Conservation (phyloP, 2,888 invertebrate genomes). For the Nomada ferruginata region DNA sequence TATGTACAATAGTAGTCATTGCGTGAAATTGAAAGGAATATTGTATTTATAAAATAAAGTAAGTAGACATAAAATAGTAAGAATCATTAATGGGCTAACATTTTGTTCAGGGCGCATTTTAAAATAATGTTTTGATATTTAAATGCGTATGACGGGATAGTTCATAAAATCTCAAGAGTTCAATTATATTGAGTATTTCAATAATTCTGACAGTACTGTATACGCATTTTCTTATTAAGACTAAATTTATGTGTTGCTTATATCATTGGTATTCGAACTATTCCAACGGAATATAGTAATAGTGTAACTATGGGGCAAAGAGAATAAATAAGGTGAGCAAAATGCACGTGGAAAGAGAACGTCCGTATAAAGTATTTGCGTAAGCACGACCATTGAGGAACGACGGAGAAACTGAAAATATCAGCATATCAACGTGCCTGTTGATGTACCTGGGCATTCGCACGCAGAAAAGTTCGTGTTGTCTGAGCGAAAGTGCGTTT, state of each 20-base stretch:
- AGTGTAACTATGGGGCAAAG: neutral
- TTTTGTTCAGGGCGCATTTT: too few relatives aligned
- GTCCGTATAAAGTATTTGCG: slow-evolving; percentile 27
- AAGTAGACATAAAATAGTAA: too few relatives aligned
- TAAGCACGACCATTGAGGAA: slow-evolving; percentile 46
- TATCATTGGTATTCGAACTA: neutral
- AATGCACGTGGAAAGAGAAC: slow-evolving; percentile 1
- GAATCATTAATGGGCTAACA: too few relatives aligned
- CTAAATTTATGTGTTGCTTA: neutral
- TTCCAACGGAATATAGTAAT: neutral
- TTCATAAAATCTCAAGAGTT: too few relatives aligned
- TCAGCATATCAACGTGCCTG: slow-evolving; percentile 48
- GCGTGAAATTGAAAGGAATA: too few relatives aligned
- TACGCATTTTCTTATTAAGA: neutral
- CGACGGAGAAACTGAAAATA: slow-evolving; percentile 56
- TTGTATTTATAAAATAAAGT: too few relatives aligned
- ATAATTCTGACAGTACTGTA: too few relatives aligned
- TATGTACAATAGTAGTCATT: too few relatives aligned
- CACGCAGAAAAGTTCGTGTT: slow-evolving; percentile 50
- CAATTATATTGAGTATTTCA: too few relatives aligned
- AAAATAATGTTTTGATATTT: too few relatives aligned
- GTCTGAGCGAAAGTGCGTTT: slow-evolving; percentile 47
- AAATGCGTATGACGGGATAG: too few relatives aligned
- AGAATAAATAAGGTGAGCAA: slow-evolving; percentile 10
- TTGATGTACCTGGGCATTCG: slow-evolving; percentile 33